Conservation (phyloP, 2,797 vertebrate genomes). For the Pantherophis alleghaniensis region DNA sequence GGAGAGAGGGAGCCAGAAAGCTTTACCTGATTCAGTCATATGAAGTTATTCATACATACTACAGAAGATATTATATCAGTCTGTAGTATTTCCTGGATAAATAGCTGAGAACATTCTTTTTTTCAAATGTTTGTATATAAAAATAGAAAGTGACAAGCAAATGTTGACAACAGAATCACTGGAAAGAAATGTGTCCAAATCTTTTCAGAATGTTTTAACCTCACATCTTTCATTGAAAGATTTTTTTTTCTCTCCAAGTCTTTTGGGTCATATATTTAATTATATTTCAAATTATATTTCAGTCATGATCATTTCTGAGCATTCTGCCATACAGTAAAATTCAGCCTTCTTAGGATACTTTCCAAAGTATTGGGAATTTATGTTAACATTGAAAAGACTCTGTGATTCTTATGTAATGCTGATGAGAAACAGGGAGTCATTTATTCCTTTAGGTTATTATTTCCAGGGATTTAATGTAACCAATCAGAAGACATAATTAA, state of each 20-base stretch:
- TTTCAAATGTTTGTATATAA: not conserved
- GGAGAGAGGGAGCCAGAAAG: too few species aligned
- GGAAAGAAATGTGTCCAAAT: not conserved
- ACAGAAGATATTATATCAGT: not conserved
- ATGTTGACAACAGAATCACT: not conserved
- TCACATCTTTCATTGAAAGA: not conserved
- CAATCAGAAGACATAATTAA: too few species aligned
- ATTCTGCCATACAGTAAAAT: not conserved
- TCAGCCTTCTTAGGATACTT: not conserved
- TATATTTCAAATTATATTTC: not conserved
- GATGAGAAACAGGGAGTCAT: not conserved
- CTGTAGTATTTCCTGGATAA: not conserved
- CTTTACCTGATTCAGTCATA: not conserved
- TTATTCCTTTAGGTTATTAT: not conserved
- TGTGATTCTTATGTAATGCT: not conserved
- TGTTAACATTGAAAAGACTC: not conserved
- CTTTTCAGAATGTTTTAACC: not conserved
- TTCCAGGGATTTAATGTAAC: not conserved
- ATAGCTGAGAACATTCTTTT: not conserved
- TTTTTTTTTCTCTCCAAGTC: not conserved
- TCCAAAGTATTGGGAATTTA: not conserved
- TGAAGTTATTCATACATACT: not conserved
- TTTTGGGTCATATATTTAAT: not conserved
- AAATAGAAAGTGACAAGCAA: not conserved
- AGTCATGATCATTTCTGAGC: not conserved